phyloP scores from a whole-genome alignment of 2,113 vertebrate species.

The Noturus placidus region DNA sequence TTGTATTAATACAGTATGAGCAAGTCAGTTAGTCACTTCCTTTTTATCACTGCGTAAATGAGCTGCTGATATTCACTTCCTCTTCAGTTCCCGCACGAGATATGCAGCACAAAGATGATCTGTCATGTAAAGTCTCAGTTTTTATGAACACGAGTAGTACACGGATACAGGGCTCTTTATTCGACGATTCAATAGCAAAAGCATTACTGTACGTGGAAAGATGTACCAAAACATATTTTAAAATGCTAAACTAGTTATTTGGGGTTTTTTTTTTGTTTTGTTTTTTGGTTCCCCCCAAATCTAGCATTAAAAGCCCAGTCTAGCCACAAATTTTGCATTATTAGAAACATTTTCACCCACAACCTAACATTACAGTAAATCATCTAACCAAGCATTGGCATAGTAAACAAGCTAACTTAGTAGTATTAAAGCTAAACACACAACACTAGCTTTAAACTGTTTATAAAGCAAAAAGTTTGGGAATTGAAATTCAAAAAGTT shows the following conservation, averaged over 20 bases:
- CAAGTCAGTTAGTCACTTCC: constrained; percentile 21
- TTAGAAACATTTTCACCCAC: not conserved
- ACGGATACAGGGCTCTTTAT: not conserved
- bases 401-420: not conserved
- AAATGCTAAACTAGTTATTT: not conserved
- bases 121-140: not conserved
- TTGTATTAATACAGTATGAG: constrained; percentile 10
- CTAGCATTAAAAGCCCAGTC: not conserved
- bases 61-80: constrained; percentile 45
- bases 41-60: constrained; percentile 29
- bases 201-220: not conserved
- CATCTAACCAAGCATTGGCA: not conserved
- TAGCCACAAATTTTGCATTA: not conserved
- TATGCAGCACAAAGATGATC: not conserved
- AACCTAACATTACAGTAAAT: not conserved
- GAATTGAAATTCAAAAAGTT: not conserved
- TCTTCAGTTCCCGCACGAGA: constrained; percentile 10
- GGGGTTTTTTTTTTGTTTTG: not conserved
- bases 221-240: not conserved
- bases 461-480: no score
- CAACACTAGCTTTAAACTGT: not conserved
- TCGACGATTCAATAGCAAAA: not conserved
- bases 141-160: not conserved
- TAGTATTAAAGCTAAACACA: not conserved
- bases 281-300: no score